Percentiles rank a stretch among this genome's conserved stretches.
phyloP scores from a whole-genome alignment of 2,888 invertebrate genomes.

The Tribolium freemani region DNA sequence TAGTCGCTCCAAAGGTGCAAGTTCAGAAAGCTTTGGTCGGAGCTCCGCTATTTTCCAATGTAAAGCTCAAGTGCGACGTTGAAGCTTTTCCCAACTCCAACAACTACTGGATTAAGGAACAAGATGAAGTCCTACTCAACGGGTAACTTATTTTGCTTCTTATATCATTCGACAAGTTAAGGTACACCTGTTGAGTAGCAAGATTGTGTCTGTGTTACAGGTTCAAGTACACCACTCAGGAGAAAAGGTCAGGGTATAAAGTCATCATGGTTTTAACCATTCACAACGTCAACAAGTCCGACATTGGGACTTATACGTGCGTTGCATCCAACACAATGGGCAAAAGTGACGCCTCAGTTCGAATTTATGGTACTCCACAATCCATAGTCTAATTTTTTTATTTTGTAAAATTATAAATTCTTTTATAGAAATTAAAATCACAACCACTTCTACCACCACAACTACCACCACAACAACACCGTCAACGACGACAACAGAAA shows the following conservation, averaged over 20 bases:
- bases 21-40: slow-evolving; percentile 76
- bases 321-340: slow-evolving; percentile 81
- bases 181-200: slow-evolving; percentile 33
- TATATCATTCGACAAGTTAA: slow-evolving; percentile 25
- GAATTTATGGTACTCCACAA: slow-evolving; percentile 76
- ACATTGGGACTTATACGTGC: slow-evolving; percentile 79
- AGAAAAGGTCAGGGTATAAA: slow-evolving; percentile 75
- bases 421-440: slow-evolving; percentile 66
- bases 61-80: slow-evolving; percentile 75
- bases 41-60: slow-evolving; percentile 73
- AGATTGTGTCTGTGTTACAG: too few relatives aligned
- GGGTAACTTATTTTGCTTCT: slow-evolving; percentile 62
- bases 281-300: slow-evolving; percentile 72
- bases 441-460: slow-evolving; percentile 63
- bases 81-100: slow-evolving; percentile 77
- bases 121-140: slow-evolving; percentile 69
- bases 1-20: slow-evolving; percentile 77
- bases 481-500: slow-evolving; percentile 55
- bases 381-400: too few relatives aligned
- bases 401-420: slow-evolving; percentile 5
- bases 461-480: slow-evolving; percentile 57
- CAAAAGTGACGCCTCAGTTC: slow-evolving; percentile 77
- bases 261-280: slow-evolving; percentile 75
- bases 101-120: slow-evolving; percentile 77
- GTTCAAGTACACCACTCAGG: slow-evolving; percentile 75